phyloP scores from a whole-genome alignment of 1,140 invertebrate genomes.

The Diprion similis region DNA sequence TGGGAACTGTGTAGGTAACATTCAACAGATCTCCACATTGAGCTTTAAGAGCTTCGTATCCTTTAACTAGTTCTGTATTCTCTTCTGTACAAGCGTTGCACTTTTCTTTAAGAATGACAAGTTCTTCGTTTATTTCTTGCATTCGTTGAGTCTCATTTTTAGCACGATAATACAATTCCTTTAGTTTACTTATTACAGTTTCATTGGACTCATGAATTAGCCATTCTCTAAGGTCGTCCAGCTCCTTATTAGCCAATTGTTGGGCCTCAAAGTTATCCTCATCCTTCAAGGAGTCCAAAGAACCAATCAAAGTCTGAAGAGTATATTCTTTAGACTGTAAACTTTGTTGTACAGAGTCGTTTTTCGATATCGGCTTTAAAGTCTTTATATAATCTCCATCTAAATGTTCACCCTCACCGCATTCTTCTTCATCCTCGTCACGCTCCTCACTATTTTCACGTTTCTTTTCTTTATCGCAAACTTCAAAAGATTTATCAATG shows the following conservation, averaged over 20 bases:
- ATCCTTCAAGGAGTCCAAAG: constrained; percentile 38
- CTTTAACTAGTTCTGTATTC: constrained; percentile 56
- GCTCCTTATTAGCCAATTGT: constrained; percentile 40
- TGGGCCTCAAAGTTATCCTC: constrained; percentile 39
- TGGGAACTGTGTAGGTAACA: constrained; percentile 53
- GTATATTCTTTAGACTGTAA: constrained; percentile 36
- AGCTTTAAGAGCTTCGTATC: constrained; percentile 49
- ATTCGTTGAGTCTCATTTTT: constrained; percentile 55
- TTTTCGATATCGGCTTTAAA: constrained; percentile 39
- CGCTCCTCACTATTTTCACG: not conserved
- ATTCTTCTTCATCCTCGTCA: constrained; percentile 10
- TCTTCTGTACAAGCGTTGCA: constrained; percentile 58
- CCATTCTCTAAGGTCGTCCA: constrained; percentile 48
- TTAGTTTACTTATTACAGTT: constrained; percentile 40
- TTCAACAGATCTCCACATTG: constrained; percentile 55
- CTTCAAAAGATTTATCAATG: not conserved
- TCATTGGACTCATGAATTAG: constrained; percentile 42
- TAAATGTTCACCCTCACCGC: constrained; percentile 30
- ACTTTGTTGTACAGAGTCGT: constrained; percentile 15
- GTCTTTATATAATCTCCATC: constrained; percentile 48
- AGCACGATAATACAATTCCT: constrained; percentile 45
- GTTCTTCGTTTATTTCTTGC: constrained; percentile 60
- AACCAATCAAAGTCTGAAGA: constrained; percentile 42
- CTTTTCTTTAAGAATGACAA: constrained; percentile 62
- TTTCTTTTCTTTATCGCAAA: not conserved